These are phyloP conservation scores for Ephestia elutella DNA, from an alignment of 1,140 invertebrate species.

Conservation along the genomic window DNA sequence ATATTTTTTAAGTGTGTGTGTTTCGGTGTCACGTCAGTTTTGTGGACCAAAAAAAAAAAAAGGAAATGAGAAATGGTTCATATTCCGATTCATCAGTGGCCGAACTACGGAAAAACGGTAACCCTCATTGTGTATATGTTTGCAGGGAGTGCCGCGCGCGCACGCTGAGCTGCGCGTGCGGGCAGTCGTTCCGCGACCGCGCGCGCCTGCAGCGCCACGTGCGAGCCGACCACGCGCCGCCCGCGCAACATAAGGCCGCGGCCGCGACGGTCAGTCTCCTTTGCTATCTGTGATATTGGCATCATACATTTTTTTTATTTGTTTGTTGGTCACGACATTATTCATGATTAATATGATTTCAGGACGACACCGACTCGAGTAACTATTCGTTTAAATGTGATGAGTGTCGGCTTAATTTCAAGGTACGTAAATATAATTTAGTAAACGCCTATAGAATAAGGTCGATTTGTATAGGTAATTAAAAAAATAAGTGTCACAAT, in stretches of 20 bases:
- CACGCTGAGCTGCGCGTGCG: neutral
- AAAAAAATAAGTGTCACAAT: no score
- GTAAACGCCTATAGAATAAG: neutral
- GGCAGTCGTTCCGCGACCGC: neutral
- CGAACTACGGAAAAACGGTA: no score
- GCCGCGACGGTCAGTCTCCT: neutral
- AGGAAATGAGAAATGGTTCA: no score
- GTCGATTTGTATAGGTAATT: no score
- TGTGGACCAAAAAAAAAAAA: no score
- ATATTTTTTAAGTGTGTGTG: no score
- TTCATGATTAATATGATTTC: neutral
- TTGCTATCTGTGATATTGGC: neutral
- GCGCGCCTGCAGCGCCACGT: neutral
- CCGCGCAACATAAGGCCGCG: no score
- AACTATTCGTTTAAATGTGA: conserved; percentile 31
- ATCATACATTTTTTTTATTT: no score
- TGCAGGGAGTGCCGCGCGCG: neutral
- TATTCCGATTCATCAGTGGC: no score
- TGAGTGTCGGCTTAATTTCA: conserved; percentile 28
- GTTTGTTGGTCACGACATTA: no score
- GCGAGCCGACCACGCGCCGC: neutral
- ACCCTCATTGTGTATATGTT: neutral
- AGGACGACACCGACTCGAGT: conserved; percentile 9
- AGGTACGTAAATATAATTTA: conserved; percentile 18
- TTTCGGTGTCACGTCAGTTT: no score